phyloP scores from a whole-genome alignment of 37 sponge, comb jelly and placozoan species.

The Halichondria panicea region DNA sequence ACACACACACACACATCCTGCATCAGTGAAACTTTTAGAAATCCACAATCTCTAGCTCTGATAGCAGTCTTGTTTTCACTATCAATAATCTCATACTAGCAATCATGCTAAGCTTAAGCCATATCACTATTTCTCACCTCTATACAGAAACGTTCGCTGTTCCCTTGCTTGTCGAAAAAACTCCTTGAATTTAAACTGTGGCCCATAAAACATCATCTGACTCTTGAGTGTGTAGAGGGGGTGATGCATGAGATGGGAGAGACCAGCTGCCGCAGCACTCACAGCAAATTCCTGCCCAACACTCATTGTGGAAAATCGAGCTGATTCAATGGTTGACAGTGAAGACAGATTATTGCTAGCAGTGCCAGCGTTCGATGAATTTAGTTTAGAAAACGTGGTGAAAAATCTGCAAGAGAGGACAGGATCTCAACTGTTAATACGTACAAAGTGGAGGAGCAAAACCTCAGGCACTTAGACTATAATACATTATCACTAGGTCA shows the following conservation, averaged over 20 bases:
- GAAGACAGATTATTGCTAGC: not conserved
- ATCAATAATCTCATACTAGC: not conserved
- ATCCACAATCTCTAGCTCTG: too few species aligned
- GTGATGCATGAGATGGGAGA: conserved; percentile 77
- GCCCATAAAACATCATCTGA: conserved; percentile 88
- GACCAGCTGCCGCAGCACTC: conserved; percentile 57
- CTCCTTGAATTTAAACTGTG: conserved; percentile 26
- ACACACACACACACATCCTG: too few species aligned
- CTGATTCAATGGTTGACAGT: not conserved
- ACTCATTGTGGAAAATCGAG: conserved; percentile 11
- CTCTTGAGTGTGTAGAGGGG: conserved; percentile 91
- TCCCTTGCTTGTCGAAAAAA: conserved; percentile 31
- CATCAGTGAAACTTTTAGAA: too few species aligned
- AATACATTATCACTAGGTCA: too few species aligned
- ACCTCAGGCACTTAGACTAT: too few species aligned
- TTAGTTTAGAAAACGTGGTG: too few species aligned
- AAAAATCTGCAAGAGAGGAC: too few species aligned
- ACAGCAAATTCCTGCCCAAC: conserved; percentile 42
- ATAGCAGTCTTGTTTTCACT: too few species aligned
- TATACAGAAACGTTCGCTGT: conserved; percentile 60
- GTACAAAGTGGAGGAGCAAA: too few species aligned
- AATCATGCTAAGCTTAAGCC: not conserved
- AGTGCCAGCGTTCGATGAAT: too few species aligned
- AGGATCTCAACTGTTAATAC: too few species aligned
- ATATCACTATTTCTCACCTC: conserved; percentile 68